phyloP scores from a whole-genome alignment of 2,113 vertebrate species.

The Cricetomys ansorgei region DNA sequence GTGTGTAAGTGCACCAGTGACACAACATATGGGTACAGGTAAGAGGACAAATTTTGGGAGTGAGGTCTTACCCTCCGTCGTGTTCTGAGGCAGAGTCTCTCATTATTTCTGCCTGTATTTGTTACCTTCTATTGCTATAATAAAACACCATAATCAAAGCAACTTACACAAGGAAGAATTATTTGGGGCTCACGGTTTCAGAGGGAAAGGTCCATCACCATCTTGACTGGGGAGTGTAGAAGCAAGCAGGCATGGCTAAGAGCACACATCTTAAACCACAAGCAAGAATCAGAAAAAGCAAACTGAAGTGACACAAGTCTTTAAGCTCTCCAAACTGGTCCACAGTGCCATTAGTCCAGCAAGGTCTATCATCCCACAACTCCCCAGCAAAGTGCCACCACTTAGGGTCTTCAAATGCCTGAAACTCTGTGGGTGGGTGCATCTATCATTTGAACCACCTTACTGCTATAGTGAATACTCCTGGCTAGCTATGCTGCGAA shows the following conservation, averaged over 20 bases:
- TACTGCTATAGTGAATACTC: neutral
- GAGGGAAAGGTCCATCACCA: neutral
- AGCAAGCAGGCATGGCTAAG: neutral
- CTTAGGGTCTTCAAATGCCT: neutral
- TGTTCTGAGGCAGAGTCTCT: neutral
- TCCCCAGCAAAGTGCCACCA: neutral
- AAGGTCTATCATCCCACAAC: neutral
- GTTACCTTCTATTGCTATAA: neutral
- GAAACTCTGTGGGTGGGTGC: neutral
- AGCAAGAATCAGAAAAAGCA: neutral
- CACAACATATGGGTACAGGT: neutral
- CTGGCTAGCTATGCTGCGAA: neutral
- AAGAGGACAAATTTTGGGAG: neutral
- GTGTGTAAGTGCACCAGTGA: no score
- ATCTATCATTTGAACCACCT: neutral
- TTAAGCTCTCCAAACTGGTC: neutral
- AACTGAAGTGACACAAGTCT: neutral
- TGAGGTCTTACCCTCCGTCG: neutral
- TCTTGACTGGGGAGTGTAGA: neutral
- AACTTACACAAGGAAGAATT: neutral
- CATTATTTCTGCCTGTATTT: neutral
- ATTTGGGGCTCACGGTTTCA: neutral
- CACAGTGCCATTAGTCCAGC: neutral
- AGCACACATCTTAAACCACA: neutral
- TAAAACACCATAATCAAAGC: neutral